Conservation (phyloP, 1,140 invertebrate species). For the Contarinia nasturtii region DNA sequence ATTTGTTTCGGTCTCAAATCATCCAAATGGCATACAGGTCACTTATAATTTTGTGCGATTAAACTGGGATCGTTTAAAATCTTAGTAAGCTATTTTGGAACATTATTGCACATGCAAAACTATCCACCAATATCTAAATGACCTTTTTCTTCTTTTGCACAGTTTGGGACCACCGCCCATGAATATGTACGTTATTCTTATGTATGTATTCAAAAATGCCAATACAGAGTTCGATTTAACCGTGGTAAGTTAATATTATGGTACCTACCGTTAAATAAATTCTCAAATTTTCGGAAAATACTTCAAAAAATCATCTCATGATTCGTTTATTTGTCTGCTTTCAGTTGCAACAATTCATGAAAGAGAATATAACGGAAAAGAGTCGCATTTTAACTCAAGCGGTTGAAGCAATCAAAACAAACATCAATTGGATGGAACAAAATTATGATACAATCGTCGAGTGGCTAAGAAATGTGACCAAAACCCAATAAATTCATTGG, state of each 20-base stretch:
- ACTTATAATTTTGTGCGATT: conserved; percentile 53
- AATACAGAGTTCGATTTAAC: conserved; percentile 53
- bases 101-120: too few relatives aligned
- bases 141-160: conserved; percentile 18
- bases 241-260: conserved; percentile 35
- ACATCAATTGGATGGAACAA: conserved; percentile 58
- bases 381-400: conserved; percentile 55
- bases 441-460: conserved; percentile 50
- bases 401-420: conserved; percentile 55
- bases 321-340: conserved; percentile 7
- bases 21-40: conserved; percentile 49
- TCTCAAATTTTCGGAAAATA: conserved; percentile 20
- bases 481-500: conserved; percentile 6
- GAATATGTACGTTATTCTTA: conserved; percentile 51
- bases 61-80: conserved; percentile 46
- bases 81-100: conserved; percentile 54
- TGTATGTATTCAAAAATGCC: conserved; percentile 43
- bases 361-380: conserved; percentile 34
- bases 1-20: conserved; percentile 47
- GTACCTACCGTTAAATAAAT: conserved; percentile 20
- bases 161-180: conserved; percentile 50
- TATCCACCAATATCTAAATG: too few relatives aligned
- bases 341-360: conserved; percentile 43
- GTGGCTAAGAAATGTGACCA: conserved; percentile 39
- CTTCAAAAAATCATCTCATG: conserved; percentile 16